Percentiles rank a stretch among this genome's conserved stretches.
These are phyloP conservation scores for Zhuqinia jingwanae DNA, from an alignment of 2,888 invertebrate species.

Conservation along the genomic window DNA sequence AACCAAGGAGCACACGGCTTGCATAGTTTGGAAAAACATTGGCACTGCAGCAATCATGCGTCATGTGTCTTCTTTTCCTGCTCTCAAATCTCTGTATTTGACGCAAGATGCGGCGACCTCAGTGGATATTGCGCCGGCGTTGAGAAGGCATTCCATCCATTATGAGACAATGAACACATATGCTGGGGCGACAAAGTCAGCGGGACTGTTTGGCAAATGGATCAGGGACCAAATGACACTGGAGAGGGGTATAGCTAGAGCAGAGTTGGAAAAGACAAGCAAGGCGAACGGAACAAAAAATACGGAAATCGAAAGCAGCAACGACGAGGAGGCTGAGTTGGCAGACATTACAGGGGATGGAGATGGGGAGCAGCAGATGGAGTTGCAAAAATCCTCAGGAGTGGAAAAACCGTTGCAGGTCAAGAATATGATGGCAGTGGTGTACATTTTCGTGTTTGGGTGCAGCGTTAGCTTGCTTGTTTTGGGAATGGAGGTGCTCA, in stretches of 20 bases:
- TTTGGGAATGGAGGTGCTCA: constrained; percentile 26
- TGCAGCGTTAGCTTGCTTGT: neutral
- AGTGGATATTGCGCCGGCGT: neutral
- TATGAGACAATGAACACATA: neutral
- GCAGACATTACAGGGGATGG: neutral
- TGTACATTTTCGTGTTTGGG: neutral
- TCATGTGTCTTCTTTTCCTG: neutral
- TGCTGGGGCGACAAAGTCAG: neutral
- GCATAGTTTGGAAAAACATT: constrained; percentile 35
- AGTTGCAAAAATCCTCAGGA: neutral
- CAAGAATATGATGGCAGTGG: neutral
- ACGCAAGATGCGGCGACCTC: constrained; percentile 1
- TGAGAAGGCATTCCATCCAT: constrained; percentile 16
- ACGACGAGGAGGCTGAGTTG: neutral
- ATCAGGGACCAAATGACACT: neutral
- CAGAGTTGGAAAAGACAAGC: neutral
- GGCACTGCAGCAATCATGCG: neutral
- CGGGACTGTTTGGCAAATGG: neutral
- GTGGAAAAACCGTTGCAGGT: constrained; percentile 3
- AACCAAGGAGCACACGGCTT: neutral
- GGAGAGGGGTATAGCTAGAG: neutral
- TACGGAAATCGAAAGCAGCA: neutral
- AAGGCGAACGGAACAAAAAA: neutral
- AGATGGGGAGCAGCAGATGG: neutral
- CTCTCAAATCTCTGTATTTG: neutral